Evolutionary conservation across 2,113 vertebrate genomes (phyloP).

Genomic region (Alethe diademata): DNA sequence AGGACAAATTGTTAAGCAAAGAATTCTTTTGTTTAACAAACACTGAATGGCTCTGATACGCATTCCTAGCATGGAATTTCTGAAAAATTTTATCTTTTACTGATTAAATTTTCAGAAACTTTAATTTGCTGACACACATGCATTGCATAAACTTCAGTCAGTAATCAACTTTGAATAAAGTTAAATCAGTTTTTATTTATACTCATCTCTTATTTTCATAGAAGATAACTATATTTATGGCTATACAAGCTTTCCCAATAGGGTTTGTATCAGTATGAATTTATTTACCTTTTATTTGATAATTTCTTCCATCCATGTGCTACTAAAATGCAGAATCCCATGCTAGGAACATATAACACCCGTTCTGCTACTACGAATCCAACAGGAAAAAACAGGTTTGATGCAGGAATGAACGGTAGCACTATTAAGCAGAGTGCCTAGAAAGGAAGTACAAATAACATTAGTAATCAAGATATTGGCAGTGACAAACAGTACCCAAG

Average conservation of each 20-base stretch:
- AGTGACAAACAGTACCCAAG: not conserved
- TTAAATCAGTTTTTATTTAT: not conserved
- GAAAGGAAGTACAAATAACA: conserved; percentile 29
- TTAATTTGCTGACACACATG: not conserved
- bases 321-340: conserved; percentile 97
- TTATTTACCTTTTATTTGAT: conserved; percentile 80
- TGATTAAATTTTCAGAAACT: not conserved
- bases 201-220: not conserved
- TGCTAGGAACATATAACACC: conserved; percentile 96
- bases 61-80: not conserved
- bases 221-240: not conserved
- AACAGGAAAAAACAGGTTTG: conserved; percentile 98
- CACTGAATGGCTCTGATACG: not conserved
- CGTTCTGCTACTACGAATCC: conserved; percentile 97
- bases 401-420: conserved; percentile 95
- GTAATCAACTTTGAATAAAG: not conserved
- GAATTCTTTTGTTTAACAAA: not conserved
- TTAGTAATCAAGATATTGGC: not conserved
- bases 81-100: not conserved
- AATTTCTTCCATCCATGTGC: conserved; percentile 92
- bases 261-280: not conserved
- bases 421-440: conserved; percentile 94
- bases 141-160: not conserved
- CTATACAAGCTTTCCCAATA: not conserved
- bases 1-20: not conserved